Evolutionary conservation across 2,888 invertebrate genomes (phyloP).

Genomic region (Actias luna): DNA sequence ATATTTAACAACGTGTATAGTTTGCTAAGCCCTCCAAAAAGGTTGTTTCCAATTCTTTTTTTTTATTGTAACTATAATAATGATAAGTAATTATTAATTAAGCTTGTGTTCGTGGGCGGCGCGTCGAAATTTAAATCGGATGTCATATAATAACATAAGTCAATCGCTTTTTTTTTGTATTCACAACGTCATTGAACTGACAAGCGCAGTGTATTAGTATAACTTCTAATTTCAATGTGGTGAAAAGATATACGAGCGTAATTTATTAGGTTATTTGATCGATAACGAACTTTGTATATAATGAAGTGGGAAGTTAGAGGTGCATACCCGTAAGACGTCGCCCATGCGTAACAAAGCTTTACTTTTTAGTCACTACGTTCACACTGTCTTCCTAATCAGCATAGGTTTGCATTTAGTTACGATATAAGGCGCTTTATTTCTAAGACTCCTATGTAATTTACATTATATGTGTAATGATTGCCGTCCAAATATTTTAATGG

Average conservation of each 20-base stretch:
- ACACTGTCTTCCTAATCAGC: neutral
- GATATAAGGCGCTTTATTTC: constrained; percentile 52
- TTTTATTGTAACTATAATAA: neutral
- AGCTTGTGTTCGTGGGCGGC: neutral
- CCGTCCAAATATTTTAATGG: constrained; percentile 64
- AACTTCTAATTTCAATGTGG: neutral
- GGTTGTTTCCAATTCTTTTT: neutral
- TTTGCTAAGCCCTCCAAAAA: neutral
- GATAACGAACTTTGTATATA: neutral
- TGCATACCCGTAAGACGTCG: neutral
- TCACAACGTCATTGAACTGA: too few species aligned
- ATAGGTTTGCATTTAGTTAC: constrained; percentile 66
- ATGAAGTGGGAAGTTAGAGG: neutral
- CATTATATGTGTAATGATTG: constrained; percentile 35
- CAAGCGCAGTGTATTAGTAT: neutral
- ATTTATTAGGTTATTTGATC: neutral
- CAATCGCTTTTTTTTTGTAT: too few species aligned
- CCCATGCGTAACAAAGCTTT: neutral
- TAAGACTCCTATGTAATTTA: constrained; percentile 38
- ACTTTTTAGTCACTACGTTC: constrained; percentile 7
- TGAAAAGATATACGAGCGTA: neutral
- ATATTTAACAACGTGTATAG: neutral
- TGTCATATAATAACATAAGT: neutral
- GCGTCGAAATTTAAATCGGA: neutral
- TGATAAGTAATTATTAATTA: neutral